phyloP scores from a whole-genome alignment of 2,113 vertebrate species.

The Indicator indicator region DNA sequence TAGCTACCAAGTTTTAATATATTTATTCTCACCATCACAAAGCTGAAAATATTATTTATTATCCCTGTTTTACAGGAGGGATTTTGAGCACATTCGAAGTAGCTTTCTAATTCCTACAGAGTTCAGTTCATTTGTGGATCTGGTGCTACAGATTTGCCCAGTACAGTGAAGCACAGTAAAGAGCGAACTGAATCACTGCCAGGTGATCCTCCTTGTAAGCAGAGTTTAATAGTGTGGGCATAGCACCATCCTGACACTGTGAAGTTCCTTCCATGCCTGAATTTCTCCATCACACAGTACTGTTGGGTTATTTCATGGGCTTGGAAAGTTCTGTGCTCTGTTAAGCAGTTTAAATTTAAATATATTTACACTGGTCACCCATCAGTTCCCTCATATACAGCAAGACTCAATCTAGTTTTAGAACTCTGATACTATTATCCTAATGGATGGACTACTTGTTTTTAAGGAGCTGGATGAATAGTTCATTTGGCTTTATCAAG shows the following conservation, averaged over 20 bases:
- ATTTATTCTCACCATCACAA: background rate
- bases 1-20: background rate
- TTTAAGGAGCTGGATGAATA: background rate
- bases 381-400: background rate
- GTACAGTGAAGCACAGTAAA: background rate
- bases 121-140: background rate
- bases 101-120: background rate
- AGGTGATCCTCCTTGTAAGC: background rate
- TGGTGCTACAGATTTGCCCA: background rate
- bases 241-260: background rate
- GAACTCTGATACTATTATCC: rapidly evolving
- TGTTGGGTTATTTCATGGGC: background rate
- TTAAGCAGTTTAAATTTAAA: background rate
- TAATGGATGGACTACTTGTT: background rate
- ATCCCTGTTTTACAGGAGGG: background rate
- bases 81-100: background rate
- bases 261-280: background rate
- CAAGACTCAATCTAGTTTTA: background rate
- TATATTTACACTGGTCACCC: background rate
- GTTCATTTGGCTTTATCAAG: background rate
- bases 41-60: background rate
- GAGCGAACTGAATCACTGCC: background rate
- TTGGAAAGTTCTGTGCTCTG: rapidly evolving
- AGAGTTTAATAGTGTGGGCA: background rate
- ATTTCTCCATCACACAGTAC: background rate